Evolutionary conservation across 2,113 vertebrate genomes (phyloP).

Genomic region (Puma concolor): DNA sequence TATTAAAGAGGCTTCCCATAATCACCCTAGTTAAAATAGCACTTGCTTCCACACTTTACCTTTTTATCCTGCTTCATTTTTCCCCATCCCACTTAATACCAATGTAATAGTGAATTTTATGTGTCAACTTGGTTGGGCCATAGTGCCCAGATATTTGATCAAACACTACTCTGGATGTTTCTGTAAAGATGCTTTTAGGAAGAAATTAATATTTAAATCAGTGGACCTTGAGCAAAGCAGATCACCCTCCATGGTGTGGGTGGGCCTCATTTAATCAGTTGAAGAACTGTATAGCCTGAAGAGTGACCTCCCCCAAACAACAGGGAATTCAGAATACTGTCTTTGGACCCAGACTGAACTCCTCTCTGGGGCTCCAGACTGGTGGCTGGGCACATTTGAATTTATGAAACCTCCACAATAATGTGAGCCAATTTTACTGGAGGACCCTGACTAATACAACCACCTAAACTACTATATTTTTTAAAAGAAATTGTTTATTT

Average conservation of each 20-base stretch:
- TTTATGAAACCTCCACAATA: neutral
- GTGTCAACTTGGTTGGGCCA: neutral
- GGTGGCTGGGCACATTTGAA: neutral
- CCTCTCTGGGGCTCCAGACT: fast-evolving
- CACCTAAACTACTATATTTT: neutral
- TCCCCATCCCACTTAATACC: neutral
- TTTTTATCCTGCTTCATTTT: neutral
- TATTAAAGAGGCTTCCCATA: neutral
- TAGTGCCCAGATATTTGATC: neutral
- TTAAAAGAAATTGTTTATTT: neutral
- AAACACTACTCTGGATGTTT: neutral
- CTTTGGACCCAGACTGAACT: neutral
- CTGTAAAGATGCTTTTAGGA: neutral
- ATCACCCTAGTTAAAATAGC: neutral
- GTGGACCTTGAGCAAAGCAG: neutral
- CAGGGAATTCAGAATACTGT: neutral
- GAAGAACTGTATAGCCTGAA: neutral
- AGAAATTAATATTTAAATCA: neutral
- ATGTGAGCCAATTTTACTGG: neutral
- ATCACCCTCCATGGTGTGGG: fast-evolving
- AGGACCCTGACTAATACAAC: neutral
- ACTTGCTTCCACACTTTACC: neutral
- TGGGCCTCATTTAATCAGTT: neutral
- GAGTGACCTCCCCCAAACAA: neutral
- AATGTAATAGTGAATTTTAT: neutral